These are phyloP conservation scores for Pelochelys cantorii DNA, from an alignment of 2,797 vertebrate genomes.

Conservation along the genomic window DNA sequence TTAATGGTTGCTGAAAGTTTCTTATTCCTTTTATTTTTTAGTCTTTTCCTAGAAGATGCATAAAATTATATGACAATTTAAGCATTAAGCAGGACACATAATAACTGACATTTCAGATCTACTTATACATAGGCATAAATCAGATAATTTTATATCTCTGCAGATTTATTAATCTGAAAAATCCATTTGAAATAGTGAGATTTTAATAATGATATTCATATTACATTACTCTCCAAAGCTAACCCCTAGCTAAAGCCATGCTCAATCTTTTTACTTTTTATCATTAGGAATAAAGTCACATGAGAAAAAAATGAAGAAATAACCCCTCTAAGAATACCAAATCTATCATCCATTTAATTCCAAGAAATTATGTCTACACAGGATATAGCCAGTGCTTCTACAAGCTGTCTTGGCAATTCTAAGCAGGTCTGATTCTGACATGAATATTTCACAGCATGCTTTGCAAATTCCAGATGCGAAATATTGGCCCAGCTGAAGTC, in stretches of 20 bases:
- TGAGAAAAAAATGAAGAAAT: background rate
- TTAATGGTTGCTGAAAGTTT: constrained; percentile 39
- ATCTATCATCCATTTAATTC: background rate
- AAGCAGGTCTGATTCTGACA: background rate
- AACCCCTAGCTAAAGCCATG: constrained; percentile 28
- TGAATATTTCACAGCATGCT: background rate
- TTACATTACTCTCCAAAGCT: constrained; percentile 65
- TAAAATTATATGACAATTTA: constrained; percentile 69
- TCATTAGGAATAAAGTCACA: background rate
- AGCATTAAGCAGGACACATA: constrained; percentile 66
- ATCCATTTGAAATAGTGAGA: constrained; percentile 48
- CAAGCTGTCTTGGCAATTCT: background rate
- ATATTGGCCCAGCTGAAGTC: background rate
- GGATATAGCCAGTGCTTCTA: background rate
- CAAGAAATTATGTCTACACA: constrained; percentile 3
- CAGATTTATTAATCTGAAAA: constrained; percentile 74
- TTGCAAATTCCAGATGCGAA: background rate
- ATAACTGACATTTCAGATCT: constrained; percentile 74
- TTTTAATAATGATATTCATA: constrained; percentile 74
- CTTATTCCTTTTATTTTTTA: constrained; percentile 49
- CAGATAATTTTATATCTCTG: constrained; percentile 71
- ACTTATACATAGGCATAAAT: constrained; percentile 73
- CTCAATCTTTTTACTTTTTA: constrained; percentile 25
- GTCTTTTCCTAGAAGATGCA: constrained; percentile 52
- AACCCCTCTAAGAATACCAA: background rate